Evolutionary conservation across 1,140 invertebrate genomes (phyloP).

Genomic region (Alviniconcha marisindica): DNA sequence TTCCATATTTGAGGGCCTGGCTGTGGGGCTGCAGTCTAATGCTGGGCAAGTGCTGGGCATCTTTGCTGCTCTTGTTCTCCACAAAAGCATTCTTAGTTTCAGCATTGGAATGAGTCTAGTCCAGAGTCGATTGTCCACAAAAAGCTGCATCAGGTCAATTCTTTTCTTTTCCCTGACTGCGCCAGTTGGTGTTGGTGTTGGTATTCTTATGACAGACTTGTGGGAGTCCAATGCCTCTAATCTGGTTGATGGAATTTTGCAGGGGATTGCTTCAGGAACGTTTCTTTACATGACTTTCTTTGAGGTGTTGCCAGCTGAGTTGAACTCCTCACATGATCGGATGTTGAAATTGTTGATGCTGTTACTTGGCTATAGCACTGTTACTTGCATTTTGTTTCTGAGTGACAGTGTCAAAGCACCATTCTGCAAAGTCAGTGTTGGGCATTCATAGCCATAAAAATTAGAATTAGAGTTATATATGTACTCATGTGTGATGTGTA

Average conservation of each 20-base stretch:
- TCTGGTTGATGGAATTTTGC: conserved; percentile 78
- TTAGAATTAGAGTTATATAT: too few relatives aligned
- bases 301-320: conserved; percentile 86
- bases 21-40: conserved; percentile 83
- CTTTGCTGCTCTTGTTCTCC: conserved; percentile 80
- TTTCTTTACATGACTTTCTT: conserved; percentile 94
- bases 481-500: too few relatives aligned
- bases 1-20: conserved; percentile 88
- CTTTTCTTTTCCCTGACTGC: conserved; percentile 82
- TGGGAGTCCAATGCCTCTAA: conserved; percentile 67
- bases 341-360: conserved; percentile 68
- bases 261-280: conserved; percentile 90
- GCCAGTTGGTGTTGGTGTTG: conserved; percentile 82
- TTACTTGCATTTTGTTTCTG: conserved; percentile 62
- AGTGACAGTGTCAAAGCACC: conserved; percentile 40
- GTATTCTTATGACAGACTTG: conserved; percentile 78
- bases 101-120: conserved; percentile 81
- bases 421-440: conserved; percentile 36
- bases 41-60: conserved; percentile 74
- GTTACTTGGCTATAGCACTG: conserved; percentile 64
- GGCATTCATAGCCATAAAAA: too few relatives aligned
- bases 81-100: conserved; percentile 82
- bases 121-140: conserved; percentile 80
- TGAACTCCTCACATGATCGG: conserved; percentile 64
- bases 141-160: conserved; percentile 72